Conservation (phyloP, 2,888 invertebrate genomes). For the Chrysomela aeneicollis region DNA sequence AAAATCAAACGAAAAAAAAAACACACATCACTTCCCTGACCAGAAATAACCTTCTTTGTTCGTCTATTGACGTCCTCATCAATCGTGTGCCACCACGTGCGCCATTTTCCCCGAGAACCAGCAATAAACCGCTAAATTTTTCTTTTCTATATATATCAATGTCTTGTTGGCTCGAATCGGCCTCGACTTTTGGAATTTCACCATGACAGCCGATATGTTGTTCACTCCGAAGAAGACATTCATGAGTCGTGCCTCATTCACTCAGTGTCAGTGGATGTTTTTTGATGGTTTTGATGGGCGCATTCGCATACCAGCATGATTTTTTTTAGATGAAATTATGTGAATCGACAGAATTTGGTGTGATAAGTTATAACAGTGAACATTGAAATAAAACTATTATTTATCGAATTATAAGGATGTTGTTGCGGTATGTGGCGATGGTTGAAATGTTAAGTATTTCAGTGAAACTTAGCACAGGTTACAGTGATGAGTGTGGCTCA, state of each 20-base stretch:
- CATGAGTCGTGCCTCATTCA: background rate
- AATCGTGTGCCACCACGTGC: slow-evolving; percentile 11
- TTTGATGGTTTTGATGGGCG: background rate
- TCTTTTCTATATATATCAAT: slow-evolving; percentile 23
- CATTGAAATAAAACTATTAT: too few species aligned
- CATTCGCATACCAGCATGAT: background rate
- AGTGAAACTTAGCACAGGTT: too few species aligned
- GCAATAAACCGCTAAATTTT: slow-evolving; percentile 9
- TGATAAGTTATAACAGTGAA: too few species aligned
- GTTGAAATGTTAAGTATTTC: too few species aligned
- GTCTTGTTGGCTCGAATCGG: slow-evolving; percentile 29
- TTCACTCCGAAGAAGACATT: background rate
- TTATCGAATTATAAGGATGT: too few species aligned
- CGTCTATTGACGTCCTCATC: slow-evolving; percentile 7
- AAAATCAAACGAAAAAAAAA: background rate
- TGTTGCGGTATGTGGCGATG: too few species aligned
- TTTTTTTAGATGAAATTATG: too few species aligned
- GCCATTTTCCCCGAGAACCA: background rate
- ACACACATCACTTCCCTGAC: background rate
- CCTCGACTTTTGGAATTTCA: background rate
- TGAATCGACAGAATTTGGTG: too few species aligned
- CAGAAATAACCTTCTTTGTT: slow-evolving; percentile 3
- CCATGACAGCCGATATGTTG: background rate
- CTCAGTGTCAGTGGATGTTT: background rate
- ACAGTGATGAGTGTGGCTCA: too few species aligned